Evolutionary conservation across 2,797 vertebrate genomes (phyloP).

Genomic region (Anguilla pacifica): DNA sequence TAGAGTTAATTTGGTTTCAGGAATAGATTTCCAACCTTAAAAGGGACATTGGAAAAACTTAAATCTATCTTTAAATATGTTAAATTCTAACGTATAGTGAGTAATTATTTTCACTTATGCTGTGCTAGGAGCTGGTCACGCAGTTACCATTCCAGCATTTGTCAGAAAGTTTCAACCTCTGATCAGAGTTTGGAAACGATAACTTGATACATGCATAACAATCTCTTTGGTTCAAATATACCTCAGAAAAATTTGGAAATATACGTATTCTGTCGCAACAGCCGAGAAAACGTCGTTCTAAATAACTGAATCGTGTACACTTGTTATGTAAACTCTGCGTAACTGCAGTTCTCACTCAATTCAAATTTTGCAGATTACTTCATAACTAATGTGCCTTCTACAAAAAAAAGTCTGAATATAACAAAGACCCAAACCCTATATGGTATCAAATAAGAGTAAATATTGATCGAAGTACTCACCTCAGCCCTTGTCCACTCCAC

Average conservation of each 20-base stretch:
- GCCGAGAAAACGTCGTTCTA: background rate
- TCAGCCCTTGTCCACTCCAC: conserved; percentile 61
- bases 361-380: background rate
- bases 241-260: background rate
- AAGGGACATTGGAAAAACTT: background rate
- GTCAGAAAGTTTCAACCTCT: background rate
- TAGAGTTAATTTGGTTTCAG: background rate
- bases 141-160: background rate
- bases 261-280: background rate
- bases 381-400: background rate
- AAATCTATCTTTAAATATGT: background rate
- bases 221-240: background rate
- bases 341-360: background rate
- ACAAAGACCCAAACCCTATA: background rate
- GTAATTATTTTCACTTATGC: background rate
- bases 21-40: background rate
- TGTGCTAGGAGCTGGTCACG: background rate
- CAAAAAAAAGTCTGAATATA: background rate
- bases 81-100: background rate
- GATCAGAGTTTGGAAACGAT: background rate
- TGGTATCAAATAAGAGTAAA: background rate
- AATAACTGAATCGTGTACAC: background rate
- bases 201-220: background rate
- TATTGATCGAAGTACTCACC: conserved; percentile 57
- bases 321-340: background rate